phyloP scores from a whole-genome alignment of 64 coral and sea anemone genomes.

The Pocillopora damicornis region DNA sequence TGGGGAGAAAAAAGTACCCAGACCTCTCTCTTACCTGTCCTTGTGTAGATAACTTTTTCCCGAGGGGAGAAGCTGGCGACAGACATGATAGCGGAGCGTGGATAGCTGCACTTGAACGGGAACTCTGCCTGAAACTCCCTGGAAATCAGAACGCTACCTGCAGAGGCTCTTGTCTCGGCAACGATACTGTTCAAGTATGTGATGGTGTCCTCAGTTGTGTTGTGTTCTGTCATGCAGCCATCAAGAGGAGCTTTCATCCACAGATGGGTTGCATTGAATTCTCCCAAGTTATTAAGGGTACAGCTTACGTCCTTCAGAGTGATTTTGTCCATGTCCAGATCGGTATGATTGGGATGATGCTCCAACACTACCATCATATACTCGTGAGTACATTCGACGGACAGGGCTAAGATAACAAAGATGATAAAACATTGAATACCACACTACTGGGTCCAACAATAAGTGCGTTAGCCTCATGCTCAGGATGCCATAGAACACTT shows the following conservation, averaged over 20 bases:
- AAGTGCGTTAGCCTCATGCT: no score
- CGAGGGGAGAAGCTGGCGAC: conserved; percentile 73
- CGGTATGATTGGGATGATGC: neutral
- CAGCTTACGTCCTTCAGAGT: conserved; percentile 59
- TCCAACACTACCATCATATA: conserved; percentile 46
- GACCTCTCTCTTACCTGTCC: conserved; percentile 26
- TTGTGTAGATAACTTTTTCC: conserved; percentile 65
- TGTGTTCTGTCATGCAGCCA: conserved; percentile 53
- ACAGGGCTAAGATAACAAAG: conserved; percentile 23
- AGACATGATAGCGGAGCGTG: conserved; percentile 56
- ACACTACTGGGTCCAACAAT: no score
- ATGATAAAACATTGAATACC: no score
- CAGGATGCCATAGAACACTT: no score
- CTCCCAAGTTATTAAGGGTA: neutral
- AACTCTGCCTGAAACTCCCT: conserved; percentile 72
- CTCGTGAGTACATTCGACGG: conserved; percentile 36
- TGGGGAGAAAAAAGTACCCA: neutral
- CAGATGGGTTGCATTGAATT: conserved; percentile 5
- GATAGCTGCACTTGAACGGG: conserved; percentile 63
- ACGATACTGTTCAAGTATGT: conserved; percentile 63
- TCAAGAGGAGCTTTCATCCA: conserved; percentile 48
- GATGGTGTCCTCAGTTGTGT: conserved; percentile 29
- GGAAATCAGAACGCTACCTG: conserved; percentile 28
- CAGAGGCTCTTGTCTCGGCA: neutral
- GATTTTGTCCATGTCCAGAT: conserved; percentile 30